phyloP scores from a whole-genome alignment of 2,797 vertebrate genomes.

The Champsocephalus esox region DNA sequence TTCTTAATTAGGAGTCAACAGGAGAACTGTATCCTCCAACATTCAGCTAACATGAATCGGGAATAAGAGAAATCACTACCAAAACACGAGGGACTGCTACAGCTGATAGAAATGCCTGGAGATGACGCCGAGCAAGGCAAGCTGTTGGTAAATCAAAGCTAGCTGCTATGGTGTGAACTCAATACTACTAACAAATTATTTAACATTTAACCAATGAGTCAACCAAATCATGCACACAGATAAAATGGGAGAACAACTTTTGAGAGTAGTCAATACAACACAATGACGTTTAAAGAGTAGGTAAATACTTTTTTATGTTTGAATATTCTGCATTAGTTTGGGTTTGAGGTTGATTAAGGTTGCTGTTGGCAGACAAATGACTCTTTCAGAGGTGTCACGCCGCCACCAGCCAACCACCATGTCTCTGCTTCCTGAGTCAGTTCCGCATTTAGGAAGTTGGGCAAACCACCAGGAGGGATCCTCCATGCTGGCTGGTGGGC shows the following conservation, averaged over 20 bases:
- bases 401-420: constrained; percentile 70
- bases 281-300: background rate
- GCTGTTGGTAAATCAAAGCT: background rate
- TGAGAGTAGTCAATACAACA: background rate
- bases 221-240: background rate
- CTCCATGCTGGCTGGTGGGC: constrained; percentile 76
- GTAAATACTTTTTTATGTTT: background rate
- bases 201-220: background rate
- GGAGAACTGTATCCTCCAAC: too few relatives aligned
- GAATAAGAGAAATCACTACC: too few relatives aligned
- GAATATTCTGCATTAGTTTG: constrained; percentile 41
- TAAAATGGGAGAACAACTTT: background rate
- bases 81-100: too few relatives aligned
- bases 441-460: constrained; percentile 70
- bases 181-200: background rate
- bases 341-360: constrained; percentile 52
- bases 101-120: background rate
- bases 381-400: constrained; percentile 60
- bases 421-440: constrained; percentile 80
- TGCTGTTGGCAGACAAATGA: constrained; percentile 63
- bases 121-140: background rate
- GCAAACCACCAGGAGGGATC: constrained; percentile 62
- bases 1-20: too few relatives aligned
- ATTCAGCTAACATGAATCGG: too few relatives aligned
- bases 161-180: background rate